Percentiles rank a stretch among this genome's conserved stretches.
These are phyloP conservation scores for Platerodrilus igneus DNA, from an alignment of 2,888 invertebrate genomes.

Conservation along the genomic window DNA sequence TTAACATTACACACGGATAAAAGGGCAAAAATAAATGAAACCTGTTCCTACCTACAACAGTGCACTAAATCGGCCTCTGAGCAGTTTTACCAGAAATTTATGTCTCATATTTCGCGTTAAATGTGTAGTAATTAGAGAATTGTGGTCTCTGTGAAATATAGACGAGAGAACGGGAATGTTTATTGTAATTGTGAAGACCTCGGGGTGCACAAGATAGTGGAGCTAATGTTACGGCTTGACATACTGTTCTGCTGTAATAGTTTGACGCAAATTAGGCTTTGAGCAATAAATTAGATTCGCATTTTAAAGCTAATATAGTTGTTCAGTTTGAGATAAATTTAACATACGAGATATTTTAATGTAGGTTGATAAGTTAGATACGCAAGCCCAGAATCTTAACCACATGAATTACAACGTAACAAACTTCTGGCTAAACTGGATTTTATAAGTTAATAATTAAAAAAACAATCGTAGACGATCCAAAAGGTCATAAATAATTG, in stretches of 20 bases:
- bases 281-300: no score
- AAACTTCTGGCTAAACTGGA: no score
- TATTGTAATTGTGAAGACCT: slow-evolving; percentile 38
- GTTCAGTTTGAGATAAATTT: no score
- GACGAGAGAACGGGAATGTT: slow-evolving; percentile 40
- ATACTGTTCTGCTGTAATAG: slow-evolving; percentile 12
- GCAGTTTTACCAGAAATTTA: slow-evolving; percentile 47
- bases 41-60: slow-evolving; percentile 19
- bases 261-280: slow-evolving; percentile 18
- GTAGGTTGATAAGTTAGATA: no score
- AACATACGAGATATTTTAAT: no score
- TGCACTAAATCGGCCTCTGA: slow-evolving; percentile 41
- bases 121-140: slow-evolving; percentile 50
- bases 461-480: no score
- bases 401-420: no score
- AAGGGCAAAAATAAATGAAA: slow-evolving; percentile 21
- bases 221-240: slow-evolving; percentile 18
- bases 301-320: no score
- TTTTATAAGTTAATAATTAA: no score
- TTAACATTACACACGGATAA: slow-evolving; percentile 7
- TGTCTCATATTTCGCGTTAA: slow-evolving; percentile 50
- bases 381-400: no score
- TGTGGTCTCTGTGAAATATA: slow-evolving; percentile 48
- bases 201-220: slow-evolving; percentile 32
- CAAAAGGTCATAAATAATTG: no score